phyloP scores from a whole-genome alignment of 2,113 vertebrate species.

The Pleuronectes platessa region DNA sequence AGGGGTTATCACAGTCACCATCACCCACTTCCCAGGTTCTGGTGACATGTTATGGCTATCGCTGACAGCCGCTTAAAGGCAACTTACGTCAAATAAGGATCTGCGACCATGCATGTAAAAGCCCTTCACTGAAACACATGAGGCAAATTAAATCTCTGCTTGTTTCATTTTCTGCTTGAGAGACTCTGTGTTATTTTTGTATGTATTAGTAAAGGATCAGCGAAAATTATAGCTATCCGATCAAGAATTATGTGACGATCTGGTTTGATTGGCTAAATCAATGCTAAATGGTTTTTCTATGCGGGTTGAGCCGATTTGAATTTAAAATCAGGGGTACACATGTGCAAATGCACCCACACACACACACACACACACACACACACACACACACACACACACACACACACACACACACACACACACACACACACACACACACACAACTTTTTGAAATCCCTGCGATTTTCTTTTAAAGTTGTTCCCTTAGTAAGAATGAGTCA shows the following conservation, averaged over 20 bases:
- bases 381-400: constrained; percentile 45
- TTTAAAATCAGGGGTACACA: constrained; percentile 23
- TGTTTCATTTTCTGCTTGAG: constrained; percentile 65
- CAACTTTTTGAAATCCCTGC: constrained; percentile 55
- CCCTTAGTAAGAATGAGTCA: constrained; percentile 69
- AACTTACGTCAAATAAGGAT: constrained; percentile 64
- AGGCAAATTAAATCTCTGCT: constrained; percentile 71
- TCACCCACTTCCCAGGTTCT: constrained; percentile 54
- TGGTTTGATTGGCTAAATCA: constrained; percentile 17
- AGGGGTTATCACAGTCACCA: constrained; percentile 63
- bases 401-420: constrained; percentile 44
- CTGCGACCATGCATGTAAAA: constrained; percentile 67
- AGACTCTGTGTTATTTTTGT: constrained; percentile 39
- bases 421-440: constrained; percentile 45
- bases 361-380: constrained; percentile 43
- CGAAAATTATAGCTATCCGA: constrained; percentile 59
- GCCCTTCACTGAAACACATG: constrained; percentile 59
- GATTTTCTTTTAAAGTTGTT: constrained; percentile 58
- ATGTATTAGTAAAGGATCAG: constrained; percentile 52
- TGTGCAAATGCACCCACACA: constrained; percentile 32
- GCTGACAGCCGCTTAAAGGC: constrained; percentile 65
- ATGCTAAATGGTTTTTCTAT: background rate
- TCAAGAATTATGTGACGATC: constrained; percentile 28
- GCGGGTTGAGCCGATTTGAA: constrained; percentile 11
- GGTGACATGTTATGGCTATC: constrained; percentile 79